A percentile compares a stretch with the other conserved stretches of the same genome.
Evolutionary conservation across 2,888 invertebrate species (phyloP).

Genomic region (Heliconius ismenius): DNA sequence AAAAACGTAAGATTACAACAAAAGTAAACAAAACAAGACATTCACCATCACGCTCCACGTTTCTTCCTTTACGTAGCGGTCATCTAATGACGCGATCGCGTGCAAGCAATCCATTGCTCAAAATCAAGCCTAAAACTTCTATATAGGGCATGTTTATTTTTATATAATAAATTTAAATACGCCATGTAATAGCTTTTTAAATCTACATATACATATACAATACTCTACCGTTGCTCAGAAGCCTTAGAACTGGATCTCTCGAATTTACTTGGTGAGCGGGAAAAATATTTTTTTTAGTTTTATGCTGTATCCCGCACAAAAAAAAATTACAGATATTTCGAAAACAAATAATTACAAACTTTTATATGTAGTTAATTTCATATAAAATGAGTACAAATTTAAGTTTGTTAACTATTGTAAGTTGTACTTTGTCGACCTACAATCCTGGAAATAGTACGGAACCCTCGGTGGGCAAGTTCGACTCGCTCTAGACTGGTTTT

Average conservation of each 20-base stretch:
- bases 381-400: not conserved
- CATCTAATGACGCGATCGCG: conserved; percentile 77
- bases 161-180: not conserved
- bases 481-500: no score
- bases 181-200: not conserved
- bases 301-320: not conserved
- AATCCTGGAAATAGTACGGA: no score
- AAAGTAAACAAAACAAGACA: conserved; percentile 19
- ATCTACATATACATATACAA: no score
- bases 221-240: no score
- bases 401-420: no score
- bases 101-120: conserved; percentile 69
- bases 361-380: no score
- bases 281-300: not conserved
- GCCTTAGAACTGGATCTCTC: no score
- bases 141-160: conserved; percentile 24
- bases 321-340: not conserved
- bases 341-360: no score
- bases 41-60: conserved; percentile 20
- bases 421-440: no score
- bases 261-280: no score
- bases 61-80: conserved; percentile 50
- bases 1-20: not conserved
- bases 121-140: conserved; percentile 53
- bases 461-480: no score